Evolutionary conservation across 2,113 vertebrate species (phyloP).

Genomic region (Poeciliopsis prolifica): DNA sequence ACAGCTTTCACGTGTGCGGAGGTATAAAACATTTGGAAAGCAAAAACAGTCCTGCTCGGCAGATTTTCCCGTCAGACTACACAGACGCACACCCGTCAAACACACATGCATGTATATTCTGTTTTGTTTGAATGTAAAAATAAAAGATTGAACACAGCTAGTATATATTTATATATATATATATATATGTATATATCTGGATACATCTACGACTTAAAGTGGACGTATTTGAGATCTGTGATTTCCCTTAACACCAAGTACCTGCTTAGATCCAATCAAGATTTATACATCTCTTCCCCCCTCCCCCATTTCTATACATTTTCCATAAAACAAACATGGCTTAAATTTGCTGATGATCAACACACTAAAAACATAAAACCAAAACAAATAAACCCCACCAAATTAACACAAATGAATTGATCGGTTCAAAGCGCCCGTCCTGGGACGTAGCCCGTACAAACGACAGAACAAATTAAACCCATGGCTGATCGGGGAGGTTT

Average conservation of each 20-base stretch:
- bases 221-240: conserved; percentile 71
- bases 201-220: conserved; percentile 67
- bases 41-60: conserved; percentile 43
- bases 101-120: conserved; percentile 67
- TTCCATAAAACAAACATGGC: conserved; percentile 80
- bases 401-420: conserved; percentile 38
- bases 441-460: conserved; percentile 37
- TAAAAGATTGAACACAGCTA: conserved; percentile 73
- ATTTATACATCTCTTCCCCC: conserved; percentile 66
- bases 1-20: conserved; percentile 59
- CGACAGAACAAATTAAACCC: conserved; percentile 18
- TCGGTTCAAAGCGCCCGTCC: conserved; percentile 5
- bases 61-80: conserved; percentile 56
- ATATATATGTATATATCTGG: conserved; percentile 27
- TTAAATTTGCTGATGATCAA: conserved; percentile 74
- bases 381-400: conserved; percentile 7
- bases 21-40: conserved; percentile 76
- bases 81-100: conserved; percentile 68
- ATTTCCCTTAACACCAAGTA: conserved; percentile 67
- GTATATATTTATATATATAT: conserved; percentile 1
- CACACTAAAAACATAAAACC: conserved; percentile 42
- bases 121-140: conserved; percentile 74
- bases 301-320: conserved; percentile 55
- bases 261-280: conserved; percentile 61
- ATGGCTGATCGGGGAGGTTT: conserved; percentile 21